Evolutionary conservation across 2,888 invertebrate genomes (phyloP), one percentile per base, ranked within the genome.

Genomic region (Acrobasis repandana): DNA sequence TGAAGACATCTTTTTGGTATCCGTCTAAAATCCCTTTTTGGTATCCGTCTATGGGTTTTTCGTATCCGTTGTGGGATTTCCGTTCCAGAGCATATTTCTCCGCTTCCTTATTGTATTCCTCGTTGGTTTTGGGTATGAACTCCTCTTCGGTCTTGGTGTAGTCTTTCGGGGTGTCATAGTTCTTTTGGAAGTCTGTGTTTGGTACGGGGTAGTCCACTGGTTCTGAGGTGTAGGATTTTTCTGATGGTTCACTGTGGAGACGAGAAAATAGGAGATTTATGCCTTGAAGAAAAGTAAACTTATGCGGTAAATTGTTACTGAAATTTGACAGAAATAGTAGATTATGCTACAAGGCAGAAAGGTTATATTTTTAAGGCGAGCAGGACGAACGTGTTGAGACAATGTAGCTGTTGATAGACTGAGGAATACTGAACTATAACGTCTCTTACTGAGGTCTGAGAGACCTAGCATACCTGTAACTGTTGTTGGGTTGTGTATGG

Each of bases 91-190:
- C 89, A 18, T 90, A 91, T 58, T 85, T 89, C 28, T 91, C 91
- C 0, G 90, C 92, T 64, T 88, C 92, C 4, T 87, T 90, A 9
- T 90, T 89, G 14, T 90, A 90, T 33, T 91, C 90, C 10, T 90
- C 92, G 49, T 90, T 90, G 0, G 90, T 88, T 11, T 87, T 87
- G 0, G 90, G 88, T 14, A 90, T 77, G 38, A 85, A 89, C 36
- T 90, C 90, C 0, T 88, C 87, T 0, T 70, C 70, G 1, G 75
- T 64, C 46, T 88, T 89, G 0, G 87, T 84, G 34, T 89, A 91
- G 14, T 90, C 88, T 62, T 89, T 88, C 0, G 82, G 76, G 0
- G 79, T 67, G 52, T 88, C 85, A 18, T 76, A 86, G 16, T 75
- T 77, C 10, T 79, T 77, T 1, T 75, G 62, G 36, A 36, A 52